Base-by-base conservation (phyloP, 2,797 vertebrate species). In the Sciurus carolinensis region DNA sequence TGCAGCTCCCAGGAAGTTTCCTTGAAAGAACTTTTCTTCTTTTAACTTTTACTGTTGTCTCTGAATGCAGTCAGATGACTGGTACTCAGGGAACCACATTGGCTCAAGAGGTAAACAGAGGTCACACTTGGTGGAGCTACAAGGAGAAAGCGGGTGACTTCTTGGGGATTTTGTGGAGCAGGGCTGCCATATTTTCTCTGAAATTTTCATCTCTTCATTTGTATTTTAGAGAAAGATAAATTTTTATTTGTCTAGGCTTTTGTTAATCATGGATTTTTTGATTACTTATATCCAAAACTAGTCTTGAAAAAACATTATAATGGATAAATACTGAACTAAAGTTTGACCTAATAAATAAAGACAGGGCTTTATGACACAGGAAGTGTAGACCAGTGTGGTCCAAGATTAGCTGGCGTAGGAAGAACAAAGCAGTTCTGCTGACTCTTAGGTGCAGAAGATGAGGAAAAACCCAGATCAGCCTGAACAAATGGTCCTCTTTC, bases 231-330 rank as follows among this genome's bases (percentile, higher is more conserved):
- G 62, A 95, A 24, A 82, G 86, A 81, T 52, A 59, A 28, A 57
- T 33, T 87, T 92, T 18, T 73, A 39, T 73, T 47, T 59, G 90
- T 92, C 81, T 20, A 50, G 93, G 39, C 64, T 24, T 10, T 59
- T 91, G 30, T 83, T 95, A 86, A 77, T 89, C 82, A 83, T 62
- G 69, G 64, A 77, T 54, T 95, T 71, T 77, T 77, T 57, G 84
- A 54, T 77, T 84, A 54, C 15, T 93, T 42, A 64, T 87, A 79
- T 72, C 84, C 52, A 91, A 95, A 86, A 30, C 28, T 71, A 85
- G 95, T 89, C 52, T 91, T 89, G 52, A 52, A 71, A 93, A 66
- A 57, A 44, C 24, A 57, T 36, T 57, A 20, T 26, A 10, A 52
- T 76, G 17, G 54, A 24, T 89, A 95, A 89, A 84, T 75, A 50